Evolutionary conservation across 2,113 vertebrate species (phyloP).

Genomic region (Lycaon pictus): DNA sequence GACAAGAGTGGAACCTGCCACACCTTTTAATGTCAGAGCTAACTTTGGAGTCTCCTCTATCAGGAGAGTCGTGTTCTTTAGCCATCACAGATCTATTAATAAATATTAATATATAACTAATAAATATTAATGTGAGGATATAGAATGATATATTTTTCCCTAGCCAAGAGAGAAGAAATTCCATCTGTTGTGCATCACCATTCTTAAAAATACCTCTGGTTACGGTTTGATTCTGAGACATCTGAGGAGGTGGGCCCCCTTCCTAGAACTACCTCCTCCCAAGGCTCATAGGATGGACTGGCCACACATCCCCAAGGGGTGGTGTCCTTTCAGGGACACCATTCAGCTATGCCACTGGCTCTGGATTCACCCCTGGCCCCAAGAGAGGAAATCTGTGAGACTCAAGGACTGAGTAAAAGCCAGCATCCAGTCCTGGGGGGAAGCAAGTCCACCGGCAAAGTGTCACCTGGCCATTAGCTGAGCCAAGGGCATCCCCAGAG

Average conservation of each 20-base stretch:
- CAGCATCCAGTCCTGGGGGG: fast-evolving
- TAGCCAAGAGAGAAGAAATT: background rate
- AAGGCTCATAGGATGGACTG: background rate
- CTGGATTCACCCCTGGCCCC: fast-evolving
- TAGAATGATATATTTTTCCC: background rate
- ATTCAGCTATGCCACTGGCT: fast-evolving
- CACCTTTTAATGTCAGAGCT: background rate
- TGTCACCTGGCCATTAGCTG: background rate
- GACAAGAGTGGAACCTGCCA: no score
- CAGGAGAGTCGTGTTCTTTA: background rate
- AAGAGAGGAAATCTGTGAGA: background rate
- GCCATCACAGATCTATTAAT: background rate
- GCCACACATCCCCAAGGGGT: fast-evolving
- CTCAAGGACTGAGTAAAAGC: background rate
- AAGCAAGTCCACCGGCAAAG: fast-evolving
- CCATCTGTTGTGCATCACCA: no score
- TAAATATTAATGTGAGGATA: background rate
- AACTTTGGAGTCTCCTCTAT: background rate
- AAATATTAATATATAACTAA: background rate
- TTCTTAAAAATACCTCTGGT: background rate
- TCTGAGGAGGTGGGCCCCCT: background rate
- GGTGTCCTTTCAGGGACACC: no score
- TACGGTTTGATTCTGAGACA: background rate
- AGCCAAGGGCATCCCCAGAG: fast-evolving
- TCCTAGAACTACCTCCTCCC: fast-evolving